phyloP scores from a whole-genome alignment of 53 echinoderm and acorn worm genomes.

The Astropecten irregularis region DNA sequence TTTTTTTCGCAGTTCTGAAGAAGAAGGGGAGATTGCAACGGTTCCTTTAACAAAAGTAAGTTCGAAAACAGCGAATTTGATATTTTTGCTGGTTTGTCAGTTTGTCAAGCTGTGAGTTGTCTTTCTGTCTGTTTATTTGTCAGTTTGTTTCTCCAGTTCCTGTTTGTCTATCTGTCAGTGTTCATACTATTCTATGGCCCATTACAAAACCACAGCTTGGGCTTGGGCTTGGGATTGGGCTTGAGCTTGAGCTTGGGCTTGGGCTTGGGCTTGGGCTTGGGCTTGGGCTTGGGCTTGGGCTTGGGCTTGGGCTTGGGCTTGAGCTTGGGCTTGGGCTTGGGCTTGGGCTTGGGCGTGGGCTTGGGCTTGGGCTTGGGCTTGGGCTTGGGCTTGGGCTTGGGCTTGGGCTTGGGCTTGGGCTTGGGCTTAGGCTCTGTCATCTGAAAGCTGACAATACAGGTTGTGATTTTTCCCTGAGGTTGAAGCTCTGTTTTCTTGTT shows the following conservation, averaged over 20 bases:
- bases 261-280: constrained; percentile 6
- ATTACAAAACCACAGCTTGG: too few species aligned
- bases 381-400: constrained; percentile 12
- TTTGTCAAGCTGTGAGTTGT: too few species aligned
- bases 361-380: neutral
- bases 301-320: constrained; percentile 9
- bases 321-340: neutral
- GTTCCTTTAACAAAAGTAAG: constrained; percentile 93
- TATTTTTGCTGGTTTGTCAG: too few species aligned
- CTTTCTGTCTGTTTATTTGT: too few species aligned
- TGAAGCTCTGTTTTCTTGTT: too few species aligned
- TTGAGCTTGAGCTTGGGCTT: constrained; percentile 6
- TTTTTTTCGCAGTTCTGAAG: constrained; percentile 73
- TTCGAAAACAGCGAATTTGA: too few species aligned
- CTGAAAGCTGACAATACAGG: too few species aligned
- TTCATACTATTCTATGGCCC: too few species aligned
- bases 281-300: constrained; percentile 10
- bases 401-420: constrained; percentile 14
- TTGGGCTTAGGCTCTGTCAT: constrained; percentile 10
- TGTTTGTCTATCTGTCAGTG: too few species aligned
- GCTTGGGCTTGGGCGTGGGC: neutral
- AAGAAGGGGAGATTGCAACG: constrained; percentile 95
- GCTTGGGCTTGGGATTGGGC: too few species aligned
- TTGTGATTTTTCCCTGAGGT: too few species aligned
- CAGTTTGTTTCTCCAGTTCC: too few species aligned